These are phyloP conservation scores for Lagopus leucura DNA, from an alignment of 2,113 vertebrate species.

Conservation along the genomic window DNA sequence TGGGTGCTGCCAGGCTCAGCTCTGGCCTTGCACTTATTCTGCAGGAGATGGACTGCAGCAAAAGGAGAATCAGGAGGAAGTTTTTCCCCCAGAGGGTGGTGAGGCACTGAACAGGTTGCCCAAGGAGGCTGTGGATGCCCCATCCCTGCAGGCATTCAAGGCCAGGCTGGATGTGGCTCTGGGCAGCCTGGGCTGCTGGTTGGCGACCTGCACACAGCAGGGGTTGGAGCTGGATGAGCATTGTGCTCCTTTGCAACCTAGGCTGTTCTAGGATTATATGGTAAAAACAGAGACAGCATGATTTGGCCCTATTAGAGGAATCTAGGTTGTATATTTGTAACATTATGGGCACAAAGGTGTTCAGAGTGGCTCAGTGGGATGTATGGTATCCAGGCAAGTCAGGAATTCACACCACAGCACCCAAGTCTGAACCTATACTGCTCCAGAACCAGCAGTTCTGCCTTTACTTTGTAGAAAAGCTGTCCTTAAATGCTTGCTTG, in stretches of 20 bases:
- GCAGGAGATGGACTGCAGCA: not conserved
- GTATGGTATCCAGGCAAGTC: not conserved
- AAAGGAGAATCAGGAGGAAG: not conserved
- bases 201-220: no score
- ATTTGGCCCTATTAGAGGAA: no score
- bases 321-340: not conserved
- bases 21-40: not conserved
- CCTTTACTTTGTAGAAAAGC: not conserved
- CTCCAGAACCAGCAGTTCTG: not conserved
- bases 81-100: no score
- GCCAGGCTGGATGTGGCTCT: no score
- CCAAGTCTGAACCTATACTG: rapidly evolving
- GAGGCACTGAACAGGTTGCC: no score
- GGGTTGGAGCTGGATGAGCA: no score
- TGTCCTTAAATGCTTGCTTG: not conserved
- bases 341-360: not conserved
- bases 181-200: no score
- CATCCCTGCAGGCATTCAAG: no score
- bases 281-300: no score
- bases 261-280: no score
- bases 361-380: rapidly evolving
- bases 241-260: no score
- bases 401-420: not conserved
- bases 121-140: no score
- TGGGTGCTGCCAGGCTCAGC: not conserved